Evolutionary conservation across 2,797 vertebrate species (phyloP), one percentile per base, ranked within the genome.

Genomic region (Muraenolepis orangiensis): DNA sequence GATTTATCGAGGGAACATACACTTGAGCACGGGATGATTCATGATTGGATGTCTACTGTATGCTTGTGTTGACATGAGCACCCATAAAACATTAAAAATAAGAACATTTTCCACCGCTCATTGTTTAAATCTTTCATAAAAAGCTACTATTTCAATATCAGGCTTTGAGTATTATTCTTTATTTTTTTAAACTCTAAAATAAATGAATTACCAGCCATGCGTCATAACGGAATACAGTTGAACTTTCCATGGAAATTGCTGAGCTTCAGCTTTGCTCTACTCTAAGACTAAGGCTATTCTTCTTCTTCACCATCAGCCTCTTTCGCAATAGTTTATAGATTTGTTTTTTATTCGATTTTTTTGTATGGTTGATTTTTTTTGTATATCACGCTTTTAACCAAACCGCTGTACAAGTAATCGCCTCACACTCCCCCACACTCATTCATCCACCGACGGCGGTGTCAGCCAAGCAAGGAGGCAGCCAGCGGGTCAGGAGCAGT

Each of bases 171-270:
- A 80, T 38, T 46, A 67, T 61, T 31, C 11, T 66, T 3, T 66
- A 28, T 66, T 76, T 76, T 76, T 78, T 76, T 30, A 66, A 38
- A 70, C 64, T 69, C 57, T 80, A 51, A 40, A 61, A n/a, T 70
- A 11, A 12, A 72, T 64, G 74, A 28, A 31, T 51, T 68, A 64
- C 61, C 36, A 28, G 36, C 70, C 68, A 80, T 77, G 32, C 31
- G 29, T 74, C 51, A 69, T 71, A 42, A 69, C 73, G 64, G 78
- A 78, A 76, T 23, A 77, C 61, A 67, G 18, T 72, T 80, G 76
- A 75, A 78, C 73, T 61, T 30, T 12, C 13, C 7, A 23, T 38
- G 23, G 23, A 66, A 36, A 20, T 61, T 26, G 23, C 61, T 64
- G 40, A 23, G 32, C 23, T 40, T 69, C 66, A 6, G 68, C 20